Evolutionary conservation across 2,113 vertebrate species (phyloP).

Genomic region (Anhinga anhinga): DNA sequence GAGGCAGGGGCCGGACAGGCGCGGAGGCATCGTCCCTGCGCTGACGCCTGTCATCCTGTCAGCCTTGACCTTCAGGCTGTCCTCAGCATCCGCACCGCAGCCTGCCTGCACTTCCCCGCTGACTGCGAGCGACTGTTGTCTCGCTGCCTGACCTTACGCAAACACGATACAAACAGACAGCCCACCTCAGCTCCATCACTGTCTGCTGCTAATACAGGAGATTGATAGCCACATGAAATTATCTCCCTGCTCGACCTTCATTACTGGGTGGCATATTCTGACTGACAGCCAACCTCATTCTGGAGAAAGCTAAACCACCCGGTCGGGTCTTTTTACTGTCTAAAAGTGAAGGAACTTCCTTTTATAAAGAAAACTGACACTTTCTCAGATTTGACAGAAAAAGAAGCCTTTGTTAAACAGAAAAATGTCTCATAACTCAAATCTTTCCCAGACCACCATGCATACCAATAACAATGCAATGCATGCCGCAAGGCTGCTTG

Average conservation of each 20-base stretch:
- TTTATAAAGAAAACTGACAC: neutral
- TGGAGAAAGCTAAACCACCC: constrained; percentile 49
- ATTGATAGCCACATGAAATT: constrained; percentile 69
- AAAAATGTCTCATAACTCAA: neutral
- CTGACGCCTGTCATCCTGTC: constrained; percentile 86
- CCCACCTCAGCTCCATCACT: constrained; percentile 75
- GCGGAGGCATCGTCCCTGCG: constrained; percentile 56
- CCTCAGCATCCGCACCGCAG: constrained; percentile 58
- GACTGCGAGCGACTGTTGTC: constrained; percentile 76
- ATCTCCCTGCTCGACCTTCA: constrained; percentile 69
- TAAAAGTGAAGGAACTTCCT: neutral
- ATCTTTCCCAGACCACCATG: neutral
- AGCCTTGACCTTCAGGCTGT: constrained; percentile 78
- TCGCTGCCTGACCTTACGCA: constrained; percentile 76
- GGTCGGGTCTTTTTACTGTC: neutral
- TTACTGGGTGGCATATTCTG: constrained; percentile 46
- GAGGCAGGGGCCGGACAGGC: constrained; percentile 69
- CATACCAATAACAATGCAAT: neutral
- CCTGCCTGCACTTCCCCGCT: constrained; percentile 63
- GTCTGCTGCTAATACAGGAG: constrained; percentile 64
- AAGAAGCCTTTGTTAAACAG: neutral
- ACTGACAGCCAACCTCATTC: constrained; percentile 61
- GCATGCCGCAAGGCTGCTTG: neutral
- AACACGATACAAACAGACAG: constrained; percentile 80
- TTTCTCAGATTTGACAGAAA: neutral